These are phyloP conservation scores for Protophormia terraenovae DNA, from an alignment of 2,888 invertebrate species.

Conservation along the genomic window DNA sequence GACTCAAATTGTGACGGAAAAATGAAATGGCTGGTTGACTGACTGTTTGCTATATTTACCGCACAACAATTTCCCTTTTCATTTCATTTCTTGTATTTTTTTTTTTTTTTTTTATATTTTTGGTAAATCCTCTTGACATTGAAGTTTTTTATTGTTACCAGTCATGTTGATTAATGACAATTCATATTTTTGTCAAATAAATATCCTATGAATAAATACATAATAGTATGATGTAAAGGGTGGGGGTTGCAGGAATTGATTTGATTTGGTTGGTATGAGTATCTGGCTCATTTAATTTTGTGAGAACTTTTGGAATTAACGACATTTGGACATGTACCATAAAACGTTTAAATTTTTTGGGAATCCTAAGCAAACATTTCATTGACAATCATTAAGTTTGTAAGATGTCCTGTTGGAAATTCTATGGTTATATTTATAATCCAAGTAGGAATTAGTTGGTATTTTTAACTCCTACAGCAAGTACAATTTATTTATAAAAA, in stretches of 20 bases:
- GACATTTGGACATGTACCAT: slow-evolving; percentile 22
- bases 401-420: background rate
- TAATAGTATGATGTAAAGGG: background rate
- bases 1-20: slow-evolving; percentile 36
- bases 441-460: background rate
- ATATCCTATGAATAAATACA: slow-evolving; percentile 54
- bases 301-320: slow-evolving; percentile 30
- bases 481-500: too few relatives aligned
- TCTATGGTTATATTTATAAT: background rate
- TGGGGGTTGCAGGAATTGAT: too few relatives aligned
- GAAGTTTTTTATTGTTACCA: slow-evolving; percentile 56
- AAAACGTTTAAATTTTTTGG: slow-evolving; percentile 21
- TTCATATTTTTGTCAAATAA: slow-evolving; percentile 68
- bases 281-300: slow-evolving; percentile 31
- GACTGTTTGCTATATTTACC: slow-evolving; percentile 14
- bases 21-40: background rate
- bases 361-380: background rate
- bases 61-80: slow-evolving; percentile 54
- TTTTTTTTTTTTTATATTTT: background rate
- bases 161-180: slow-evolving; percentile 71
- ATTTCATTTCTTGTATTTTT: slow-evolving; percentile 25
- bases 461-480: too few relatives aligned
- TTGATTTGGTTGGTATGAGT: slow-evolving; percentile 4
- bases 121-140: slow-evolving; percentile 66
- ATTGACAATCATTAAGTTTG: background rate